phyloP scores from a whole-genome alignment of 2,797 vertebrate species.

The Melopsittacus undulatus region DNA sequence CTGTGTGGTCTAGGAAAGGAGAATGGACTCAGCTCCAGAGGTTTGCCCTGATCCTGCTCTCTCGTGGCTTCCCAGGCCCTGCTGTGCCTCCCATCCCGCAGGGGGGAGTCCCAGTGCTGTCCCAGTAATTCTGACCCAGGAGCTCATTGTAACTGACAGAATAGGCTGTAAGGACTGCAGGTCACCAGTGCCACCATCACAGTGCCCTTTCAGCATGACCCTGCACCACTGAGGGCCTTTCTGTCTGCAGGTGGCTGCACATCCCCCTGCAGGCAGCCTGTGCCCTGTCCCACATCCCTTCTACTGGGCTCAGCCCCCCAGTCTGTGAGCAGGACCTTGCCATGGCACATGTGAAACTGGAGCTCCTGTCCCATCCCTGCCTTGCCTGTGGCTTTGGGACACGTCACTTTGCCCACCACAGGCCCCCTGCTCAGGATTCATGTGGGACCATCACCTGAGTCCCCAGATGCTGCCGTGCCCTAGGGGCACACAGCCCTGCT shows the following conservation, averaged over 20 bases:
- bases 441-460: not conserved
- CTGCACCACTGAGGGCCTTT: accelerated
- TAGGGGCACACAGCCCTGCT: not conserved
- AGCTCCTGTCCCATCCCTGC: not conserved
- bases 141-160: not conserved
- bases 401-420: not conserved
- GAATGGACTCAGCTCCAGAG: not conserved
- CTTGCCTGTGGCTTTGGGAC: not conserved
- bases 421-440: not conserved
- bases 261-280: not conserved
- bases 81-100: accelerated
- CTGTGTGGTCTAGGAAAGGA: not conserved
- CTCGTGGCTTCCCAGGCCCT: not conserved
- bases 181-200: not conserved
- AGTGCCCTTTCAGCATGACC: not conserved
- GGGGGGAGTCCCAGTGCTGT: not conserved
- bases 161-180: not conserved
- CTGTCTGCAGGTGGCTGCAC: not conserved
- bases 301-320: not conserved
- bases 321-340: not conserved
- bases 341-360: accelerated
- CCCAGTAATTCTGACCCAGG: not conserved
- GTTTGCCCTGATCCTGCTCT: not conserved
- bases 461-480: accelerated
- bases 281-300: not conserved